Conservation (phyloP, 2,797 vertebrate species). For the Podarcis siculus region DNA sequence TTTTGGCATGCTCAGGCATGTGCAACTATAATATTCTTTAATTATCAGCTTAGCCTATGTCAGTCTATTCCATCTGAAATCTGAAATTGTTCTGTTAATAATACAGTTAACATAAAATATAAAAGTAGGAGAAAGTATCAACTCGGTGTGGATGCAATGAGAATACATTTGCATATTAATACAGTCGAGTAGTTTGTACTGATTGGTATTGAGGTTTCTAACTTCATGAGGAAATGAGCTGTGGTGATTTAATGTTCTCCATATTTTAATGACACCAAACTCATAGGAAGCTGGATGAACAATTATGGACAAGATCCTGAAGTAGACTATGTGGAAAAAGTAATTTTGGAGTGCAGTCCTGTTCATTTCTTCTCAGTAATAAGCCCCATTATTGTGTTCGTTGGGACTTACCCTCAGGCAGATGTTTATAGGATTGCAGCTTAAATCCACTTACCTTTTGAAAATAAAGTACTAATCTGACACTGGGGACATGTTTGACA, state of each 20-base stretch:
- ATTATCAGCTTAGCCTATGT: conserved; percentile 6
- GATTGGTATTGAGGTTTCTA: conserved; percentile 44
- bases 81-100: conserved; percentile 3
- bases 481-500: neutral
- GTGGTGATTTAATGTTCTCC: conserved; percentile 7
- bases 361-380: neutral
- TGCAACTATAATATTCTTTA: conserved; percentile 29
- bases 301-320: neutral
- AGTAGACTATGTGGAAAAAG: neutral
- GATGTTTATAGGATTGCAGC: neutral
- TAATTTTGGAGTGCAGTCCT: neutral
- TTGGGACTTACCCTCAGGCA: neutral
- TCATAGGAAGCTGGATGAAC: conserved; percentile 52
- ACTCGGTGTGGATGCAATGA: neutral
- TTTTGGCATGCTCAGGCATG: neutral
- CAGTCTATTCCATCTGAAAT: neutral
- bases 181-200: neutral
- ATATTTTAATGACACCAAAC: conserved; percentile 36
- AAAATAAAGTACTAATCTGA: neutral
- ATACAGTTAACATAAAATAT: neutral
- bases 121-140: neutral
- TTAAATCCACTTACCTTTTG: neutral
- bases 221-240: conserved; percentile 34
- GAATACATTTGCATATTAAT: accelerated
- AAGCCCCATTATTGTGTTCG: neutral